These are phyloP conservation scores for Tanypteryx hageni DNA, from an alignment of 2,888 invertebrate genomes.

Conservation along the genomic window DNA sequence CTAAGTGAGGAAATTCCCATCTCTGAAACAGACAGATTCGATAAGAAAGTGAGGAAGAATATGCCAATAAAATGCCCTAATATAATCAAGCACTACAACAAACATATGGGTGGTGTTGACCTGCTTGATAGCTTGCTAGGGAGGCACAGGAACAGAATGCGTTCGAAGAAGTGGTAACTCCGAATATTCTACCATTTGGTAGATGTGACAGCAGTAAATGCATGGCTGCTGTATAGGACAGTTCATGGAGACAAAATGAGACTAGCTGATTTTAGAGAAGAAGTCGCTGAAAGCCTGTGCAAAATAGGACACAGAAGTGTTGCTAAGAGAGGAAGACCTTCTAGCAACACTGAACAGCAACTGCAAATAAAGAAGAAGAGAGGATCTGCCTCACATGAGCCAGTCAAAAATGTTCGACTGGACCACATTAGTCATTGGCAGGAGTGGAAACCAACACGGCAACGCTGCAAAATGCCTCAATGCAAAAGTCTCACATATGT, in stretches of 20 bases:
- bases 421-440: background rate
- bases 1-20: too few species aligned
- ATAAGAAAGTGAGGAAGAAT: too few species aligned
- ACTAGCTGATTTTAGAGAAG: background rate
- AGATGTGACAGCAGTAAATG: slow-evolving; percentile 2
- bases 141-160: slow-evolving; percentile 20
- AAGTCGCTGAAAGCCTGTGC: slow-evolving; percentile 27
- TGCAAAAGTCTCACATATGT: too few species aligned
- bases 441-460: slow-evolving; percentile 5
- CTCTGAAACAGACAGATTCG: too few species aligned
- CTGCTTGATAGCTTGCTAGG: too few species aligned
- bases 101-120: too few species aligned
- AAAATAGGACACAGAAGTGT: slow-evolving; percentile 1
- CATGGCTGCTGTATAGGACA: slow-evolving; percentile 35
- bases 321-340: background rate
- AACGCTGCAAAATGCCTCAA: too few species aligned
- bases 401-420: slow-evolving; percentile 9
- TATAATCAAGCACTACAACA: too few species aligned
- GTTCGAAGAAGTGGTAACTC: slow-evolving; percentile 22
- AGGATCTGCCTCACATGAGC: slow-evolving; percentile 1
- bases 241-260: slow-evolving; percentile 1
- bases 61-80: too few species aligned
- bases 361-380: background rate
- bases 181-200: background rate
- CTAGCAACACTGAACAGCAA: background rate